Evolutionary conservation across 35 echinoderm and acorn worm species (phyloP), one percentile per base, ranked within the genome.

Genomic region (Patiria miniata): DNA sequence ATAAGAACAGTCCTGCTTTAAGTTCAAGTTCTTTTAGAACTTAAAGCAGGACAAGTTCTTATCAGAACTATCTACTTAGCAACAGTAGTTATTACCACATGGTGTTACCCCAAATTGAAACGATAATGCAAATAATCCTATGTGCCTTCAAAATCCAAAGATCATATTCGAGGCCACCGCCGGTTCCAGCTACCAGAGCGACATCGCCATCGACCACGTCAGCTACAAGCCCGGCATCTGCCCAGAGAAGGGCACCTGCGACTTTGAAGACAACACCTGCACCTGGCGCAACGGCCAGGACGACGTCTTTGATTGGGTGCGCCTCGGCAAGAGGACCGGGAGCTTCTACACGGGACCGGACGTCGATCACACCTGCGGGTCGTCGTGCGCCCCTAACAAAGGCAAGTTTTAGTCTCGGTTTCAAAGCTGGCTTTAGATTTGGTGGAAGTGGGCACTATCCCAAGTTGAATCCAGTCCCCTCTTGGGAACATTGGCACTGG

Each of bases 301-400:
- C 15, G 94, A 96, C 57, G 78, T 86, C 51, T 87, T 96, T 68
- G 94, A 96, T 54, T 96, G 94, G 94, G 69, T 89, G 17, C 39
- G 90, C 6, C 78, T 61, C 18, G 83, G 77, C n/a, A 80, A 91
- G 1, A 42, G 37, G 17, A 95, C 89, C 2, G 18, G 60, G 2
- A 91, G 78, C 36, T 81, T 57, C 17, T 82, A 79, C 39, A 93
- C 92, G 0, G 92, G 91, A 34, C 92, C 92, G 7, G 23, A 37
- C 21, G 80, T 78, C 5, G 94, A 97, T 53, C 94, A 97, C 80
- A 97, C 94, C 0, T 40, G 39, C n/a, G 86, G 86, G 61, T n/a
- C 61, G 19, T 8, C 14, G 8, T 68, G 61, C 26, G 16, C 61
- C 16, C 88, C 94, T 38, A 39, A 23, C 18, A 39, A 83, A 39